These are phyloP conservation scores for Ephestia elutella DNA, from an alignment of 1,140 invertebrate genomes.

Conservation along the genomic window DNA sequence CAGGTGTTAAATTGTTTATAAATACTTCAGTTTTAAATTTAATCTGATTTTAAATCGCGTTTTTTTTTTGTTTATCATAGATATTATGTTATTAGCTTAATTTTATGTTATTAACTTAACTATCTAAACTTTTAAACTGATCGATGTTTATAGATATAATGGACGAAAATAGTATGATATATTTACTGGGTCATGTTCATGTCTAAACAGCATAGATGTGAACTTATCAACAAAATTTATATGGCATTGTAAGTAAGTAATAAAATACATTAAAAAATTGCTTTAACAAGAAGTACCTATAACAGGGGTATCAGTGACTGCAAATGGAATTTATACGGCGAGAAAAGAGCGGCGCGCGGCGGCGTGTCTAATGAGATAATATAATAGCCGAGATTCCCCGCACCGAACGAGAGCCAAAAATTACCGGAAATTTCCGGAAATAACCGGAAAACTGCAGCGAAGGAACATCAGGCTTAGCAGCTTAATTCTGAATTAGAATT, in stretches of 20 bases:
- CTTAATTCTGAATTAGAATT: conserved; percentile 5
- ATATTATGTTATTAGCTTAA: too few relatives aligned
- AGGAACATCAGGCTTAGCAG: conserved; percentile 7
- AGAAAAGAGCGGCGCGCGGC: conserved; percentile 51
- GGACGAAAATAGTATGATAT: too few relatives aligned
- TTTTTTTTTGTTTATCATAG: too few relatives aligned
- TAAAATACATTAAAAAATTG: conserved; percentile 13
- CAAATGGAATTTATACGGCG: conserved; percentile 67
- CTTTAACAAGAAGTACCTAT: conserved; percentile 38
- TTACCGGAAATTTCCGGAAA: conserved; percentile 65
- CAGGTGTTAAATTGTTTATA: background rate
- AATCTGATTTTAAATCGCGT: too few relatives aligned
- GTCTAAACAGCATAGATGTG: too few relatives aligned
- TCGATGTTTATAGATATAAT: too few relatives aligned
- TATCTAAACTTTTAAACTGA: too few relatives aligned
- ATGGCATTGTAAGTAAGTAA: background rate
- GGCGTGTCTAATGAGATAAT: conserved; percentile 71
- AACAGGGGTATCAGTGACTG: conserved; percentile 57
- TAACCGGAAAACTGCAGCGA: conserved; percentile 50
- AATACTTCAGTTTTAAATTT: too few relatives aligned
- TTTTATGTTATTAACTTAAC: too few relatives aligned
- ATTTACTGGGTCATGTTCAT: too few relatives aligned
- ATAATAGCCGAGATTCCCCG: conserved; percentile 68
- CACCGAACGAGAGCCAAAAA: conserved; percentile 58
- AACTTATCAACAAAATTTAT: too few relatives aligned